A percentile compares a stretch with the other conserved stretches of the same genome.
Evolutionary conservation across 1,140 invertebrate genomes (phyloP).

Genomic region (Drosophila kikkawai): DNA sequence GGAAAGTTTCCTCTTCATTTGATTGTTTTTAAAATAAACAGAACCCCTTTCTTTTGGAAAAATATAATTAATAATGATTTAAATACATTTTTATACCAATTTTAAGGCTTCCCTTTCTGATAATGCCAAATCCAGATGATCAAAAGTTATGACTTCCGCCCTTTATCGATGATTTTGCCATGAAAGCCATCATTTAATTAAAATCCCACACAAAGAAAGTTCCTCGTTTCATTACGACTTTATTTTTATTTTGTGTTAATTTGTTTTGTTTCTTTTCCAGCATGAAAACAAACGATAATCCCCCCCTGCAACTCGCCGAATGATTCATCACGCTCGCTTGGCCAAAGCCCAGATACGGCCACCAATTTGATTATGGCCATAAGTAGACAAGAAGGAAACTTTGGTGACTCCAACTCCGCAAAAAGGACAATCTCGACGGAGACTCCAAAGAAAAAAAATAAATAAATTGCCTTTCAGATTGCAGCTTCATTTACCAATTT

Average conservation of each 20-base stretch:
- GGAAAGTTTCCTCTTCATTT: not conserved
- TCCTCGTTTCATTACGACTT: constrained; percentile 2
- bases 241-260: constrained; percentile 29
- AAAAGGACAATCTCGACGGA: constrained; percentile 29
- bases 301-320: constrained; percentile 22
- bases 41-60: not conserved
- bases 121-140: too few relatives aligned
- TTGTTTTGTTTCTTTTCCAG: constrained; percentile 14
- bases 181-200: constrained; percentile 37
- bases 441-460: constrained; percentile 32
- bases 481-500: constrained; percentile 83
- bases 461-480: constrained; percentile 80
- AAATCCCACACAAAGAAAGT: constrained; percentile 14
- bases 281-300: constrained; percentile 39
- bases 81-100: not conserved
- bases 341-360: constrained; percentile 37
- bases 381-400: constrained; percentile 61
- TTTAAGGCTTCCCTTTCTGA: not conserved
- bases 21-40: too few relatives aligned
- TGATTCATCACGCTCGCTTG: constrained; percentile 52
- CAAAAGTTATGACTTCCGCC: not conserved
- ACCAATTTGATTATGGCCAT: constrained; percentile 72
- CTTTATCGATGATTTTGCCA: constrained; percentile 1
- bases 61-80: not conserved
- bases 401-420: constrained; percentile 40